These are phyloP conservation scores for Cyprinodon brontotheroides DNA, from an alignment of 2,113 vertebrate species.

Conservation along the genomic window DNA sequence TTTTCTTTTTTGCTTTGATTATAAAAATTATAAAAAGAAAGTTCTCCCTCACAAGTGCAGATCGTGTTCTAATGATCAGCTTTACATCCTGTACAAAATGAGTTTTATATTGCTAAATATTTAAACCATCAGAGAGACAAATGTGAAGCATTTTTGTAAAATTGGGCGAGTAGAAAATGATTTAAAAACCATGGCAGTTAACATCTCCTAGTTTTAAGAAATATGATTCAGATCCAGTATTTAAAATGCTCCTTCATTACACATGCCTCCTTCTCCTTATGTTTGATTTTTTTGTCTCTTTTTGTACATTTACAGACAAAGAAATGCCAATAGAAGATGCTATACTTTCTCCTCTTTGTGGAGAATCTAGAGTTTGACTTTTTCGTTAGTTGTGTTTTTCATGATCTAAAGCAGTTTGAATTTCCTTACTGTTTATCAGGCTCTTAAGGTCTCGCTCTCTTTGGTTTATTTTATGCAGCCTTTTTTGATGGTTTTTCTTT, in stretches of 20 bases:
- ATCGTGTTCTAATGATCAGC: neutral
- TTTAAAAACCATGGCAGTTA: neutral
- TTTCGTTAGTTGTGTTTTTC: no score
- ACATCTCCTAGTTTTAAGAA: no score
- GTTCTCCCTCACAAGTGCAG: neutral
- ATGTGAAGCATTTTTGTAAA: neutral
- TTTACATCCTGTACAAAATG: neutral
- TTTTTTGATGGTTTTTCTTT: no score
- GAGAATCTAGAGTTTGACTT: neutral
- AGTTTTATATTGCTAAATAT: neutral
- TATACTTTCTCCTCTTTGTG: neutral
- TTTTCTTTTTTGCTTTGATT: neutral
- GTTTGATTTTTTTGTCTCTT: neutral
- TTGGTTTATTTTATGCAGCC: no score
- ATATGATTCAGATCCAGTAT: neutral
- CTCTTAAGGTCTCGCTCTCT: no score
- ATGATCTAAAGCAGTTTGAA: no score
- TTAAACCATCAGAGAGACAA: neutral
- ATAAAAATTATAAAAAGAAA: neutral
- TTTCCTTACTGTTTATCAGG: no score
- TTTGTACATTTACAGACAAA: neutral
- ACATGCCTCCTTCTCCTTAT: neutral
- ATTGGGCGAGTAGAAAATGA: neutral
- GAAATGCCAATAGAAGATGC: neutral
- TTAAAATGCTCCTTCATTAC: neutral